A percentile compares a stretch with the other conserved stretches of the same genome.
Conservation (phyloP, 2,888 invertebrate species). For the Lithosia quadra region DNA sequence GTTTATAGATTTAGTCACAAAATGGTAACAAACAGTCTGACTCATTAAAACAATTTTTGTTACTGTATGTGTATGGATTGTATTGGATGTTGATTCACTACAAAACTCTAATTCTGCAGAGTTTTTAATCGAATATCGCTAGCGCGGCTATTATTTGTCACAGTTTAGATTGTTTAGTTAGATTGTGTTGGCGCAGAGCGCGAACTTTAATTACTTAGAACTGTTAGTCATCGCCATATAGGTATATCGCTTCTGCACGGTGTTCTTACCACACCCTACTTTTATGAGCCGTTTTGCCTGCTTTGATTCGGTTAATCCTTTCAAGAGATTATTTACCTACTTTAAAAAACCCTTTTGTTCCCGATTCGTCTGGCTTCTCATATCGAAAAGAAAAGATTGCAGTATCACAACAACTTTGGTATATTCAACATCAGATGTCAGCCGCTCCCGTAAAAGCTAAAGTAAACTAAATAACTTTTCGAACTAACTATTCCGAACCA, state of each 20-base stretch:
- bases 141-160: conserved; percentile 53
- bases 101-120: conserved; percentile 22
- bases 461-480: background rate
- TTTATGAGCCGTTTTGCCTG: conserved; percentile 47
- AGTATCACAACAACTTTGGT: no score
- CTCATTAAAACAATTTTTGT: background rate
- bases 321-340: conserved; percentile 23
- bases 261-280: conserved; percentile 47
- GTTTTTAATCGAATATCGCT: conserved; percentile 52
- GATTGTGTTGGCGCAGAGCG: conserved; percentile 51
- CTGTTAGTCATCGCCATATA: conserved; percentile 51
- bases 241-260: conserved; percentile 32
- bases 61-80: background rate
- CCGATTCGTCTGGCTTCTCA: background rate
- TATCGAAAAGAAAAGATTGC: background rate
- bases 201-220: conserved; percentile 69
- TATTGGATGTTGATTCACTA: conserved; percentile 27
- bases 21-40: background rate
- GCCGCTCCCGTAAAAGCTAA: background rate
- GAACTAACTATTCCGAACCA: background rate
- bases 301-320: conserved; percentile 49
- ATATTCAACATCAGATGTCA: no score
- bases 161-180: conserved; percentile 60
- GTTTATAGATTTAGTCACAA: background rate
- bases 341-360: background rate